These are phyloP conservation scores for Eubasilissa splendida DNA, from an alignment of 2,888 invertebrate species.

Conservation along the genomic window DNA sequence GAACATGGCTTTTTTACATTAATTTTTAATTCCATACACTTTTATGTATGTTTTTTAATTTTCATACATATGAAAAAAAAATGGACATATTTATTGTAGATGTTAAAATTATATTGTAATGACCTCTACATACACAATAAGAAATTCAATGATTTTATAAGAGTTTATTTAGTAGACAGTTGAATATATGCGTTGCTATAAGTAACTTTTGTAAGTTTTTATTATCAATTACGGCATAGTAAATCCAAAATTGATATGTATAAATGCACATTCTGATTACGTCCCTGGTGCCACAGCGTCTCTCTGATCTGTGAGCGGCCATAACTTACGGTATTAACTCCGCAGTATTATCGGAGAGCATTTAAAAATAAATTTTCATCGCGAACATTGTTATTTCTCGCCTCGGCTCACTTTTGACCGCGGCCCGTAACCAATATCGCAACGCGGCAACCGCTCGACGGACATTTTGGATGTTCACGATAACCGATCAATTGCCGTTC, in stretches of 20 bases:
- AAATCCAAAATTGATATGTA: neutral
- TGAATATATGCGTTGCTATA: neutral
- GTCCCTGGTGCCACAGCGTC: neutral
- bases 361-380: conserved; percentile 45
- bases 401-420: neutral
- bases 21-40: too few relatives aligned
- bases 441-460: neutral
- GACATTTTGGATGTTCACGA: neutral
- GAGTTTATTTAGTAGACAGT: neutral
- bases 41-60: too few relatives aligned
- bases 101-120: too few relatives aligned
- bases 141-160: too few relatives aligned
- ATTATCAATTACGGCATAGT: neutral
- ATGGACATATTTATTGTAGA: too few relatives aligned
- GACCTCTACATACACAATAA: too few relatives aligned
- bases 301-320: conserved; percentile 25
- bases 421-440: conserved; percentile 11
- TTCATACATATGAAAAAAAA: too few relatives aligned
- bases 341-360: conserved; percentile 25
- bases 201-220: neutral
- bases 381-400: conserved; percentile 31
- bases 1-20: too few relatives aligned
- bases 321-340: conserved; percentile 36
- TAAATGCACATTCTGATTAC: neutral
- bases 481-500: neutral